A percentile compares a stretch with the other conserved stretches of the same genome.
Conservation (phyloP, 2,113 vertebrate species). For the Pachypanchax playfairii region DNA sequence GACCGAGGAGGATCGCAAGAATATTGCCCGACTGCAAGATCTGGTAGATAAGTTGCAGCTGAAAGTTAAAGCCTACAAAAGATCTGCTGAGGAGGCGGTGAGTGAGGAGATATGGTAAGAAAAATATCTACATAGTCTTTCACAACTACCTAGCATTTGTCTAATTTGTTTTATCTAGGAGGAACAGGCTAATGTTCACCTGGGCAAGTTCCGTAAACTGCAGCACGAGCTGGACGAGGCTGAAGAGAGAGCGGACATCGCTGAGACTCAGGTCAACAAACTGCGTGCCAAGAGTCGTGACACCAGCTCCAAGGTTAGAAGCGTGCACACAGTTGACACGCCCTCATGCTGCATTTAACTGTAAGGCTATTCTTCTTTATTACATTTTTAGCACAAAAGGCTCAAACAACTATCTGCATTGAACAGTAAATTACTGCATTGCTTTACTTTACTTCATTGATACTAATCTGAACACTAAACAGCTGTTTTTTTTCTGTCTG, state of each 20-base stretch:
- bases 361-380: slow-evolving; percentile 12
- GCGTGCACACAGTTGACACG: slow-evolving; percentile 40
- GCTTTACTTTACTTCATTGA: slow-evolving; percentile 29
- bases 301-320: slow-evolving; percentile 73
- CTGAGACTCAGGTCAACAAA: slow-evolving; percentile 83
- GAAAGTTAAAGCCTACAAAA: slow-evolving; percentile 90
- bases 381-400: slow-evolving; percentile 1
- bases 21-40: slow-evolving; percentile 85
- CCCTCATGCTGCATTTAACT: slow-evolving; percentile 34
- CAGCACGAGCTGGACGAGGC: slow-evolving; percentile 84
- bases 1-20: slow-evolving; percentile 89
- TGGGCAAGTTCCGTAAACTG: slow-evolving; percentile 79
- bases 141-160: background rate
- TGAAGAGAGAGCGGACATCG: slow-evolving; percentile 79
- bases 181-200: slow-evolving; percentile 79
- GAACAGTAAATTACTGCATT: background rate
- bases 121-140: background rate
- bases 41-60: slow-evolving; percentile 89
- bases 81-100: slow-evolving; percentile 84
- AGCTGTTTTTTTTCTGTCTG: slow-evolving; percentile 38
- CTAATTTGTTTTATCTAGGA: slow-evolving; percentile 63
- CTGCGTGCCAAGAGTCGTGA: slow-evolving; percentile 79
- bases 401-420: background rate
- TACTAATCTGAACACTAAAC: slow-evolving; percentile 47
- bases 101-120: slow-evolving; percentile 47